These are phyloP conservation scores for Nasonia oneida DNA, from an alignment of 2,888 invertebrate genomes.

Conservation along the genomic window DNA sequence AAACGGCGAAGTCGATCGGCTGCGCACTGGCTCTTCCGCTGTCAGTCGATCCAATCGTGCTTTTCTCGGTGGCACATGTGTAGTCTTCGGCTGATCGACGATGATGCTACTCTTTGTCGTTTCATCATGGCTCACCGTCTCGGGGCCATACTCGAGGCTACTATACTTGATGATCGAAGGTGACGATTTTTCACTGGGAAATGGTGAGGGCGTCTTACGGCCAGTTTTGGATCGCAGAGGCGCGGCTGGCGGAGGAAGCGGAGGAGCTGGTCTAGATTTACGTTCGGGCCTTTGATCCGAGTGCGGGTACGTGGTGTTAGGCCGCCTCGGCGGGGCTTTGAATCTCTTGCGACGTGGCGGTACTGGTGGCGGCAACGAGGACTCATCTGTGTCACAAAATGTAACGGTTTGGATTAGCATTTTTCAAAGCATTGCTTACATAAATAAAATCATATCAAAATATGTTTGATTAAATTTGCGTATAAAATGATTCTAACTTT, in stretches of 20 bases:
- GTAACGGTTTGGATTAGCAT: constrained; percentile 53
- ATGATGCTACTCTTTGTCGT: not conserved
- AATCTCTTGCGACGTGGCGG: constrained; percentile 75
- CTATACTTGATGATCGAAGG: not conserved
- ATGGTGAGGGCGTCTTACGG: constrained; percentile 56
- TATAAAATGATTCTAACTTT: constrained; percentile 64
- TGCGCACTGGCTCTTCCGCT: not conserved
- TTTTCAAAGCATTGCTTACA: not conserved
- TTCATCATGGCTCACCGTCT: not conserved
- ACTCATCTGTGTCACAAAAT: constrained; percentile 67
- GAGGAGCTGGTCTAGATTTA: constrained; percentile 66
- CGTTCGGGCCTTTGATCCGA: constrained; percentile 52
- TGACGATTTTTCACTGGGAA: constrained; percentile 14
- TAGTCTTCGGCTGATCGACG: not conserved
- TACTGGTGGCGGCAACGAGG: constrained; percentile 71
- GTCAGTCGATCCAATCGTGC: not conserved
- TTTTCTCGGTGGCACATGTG: not conserved
- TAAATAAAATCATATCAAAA: not conserved
- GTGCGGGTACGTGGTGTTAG: constrained; percentile 58
- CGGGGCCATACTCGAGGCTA: not conserved
- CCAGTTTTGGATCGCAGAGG: constrained; percentile 59
- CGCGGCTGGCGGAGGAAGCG: constrained; percentile 62
- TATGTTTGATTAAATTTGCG: not conserved
- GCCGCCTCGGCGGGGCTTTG: constrained; percentile 63
- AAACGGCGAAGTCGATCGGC: constrained; percentile 38